Percentiles rank a stretch among this genome's conserved stretches.
phyloP scores from a whole-genome alignment of 1,140 invertebrate genomes.

The Lysiphlebus fabarum region DNA sequence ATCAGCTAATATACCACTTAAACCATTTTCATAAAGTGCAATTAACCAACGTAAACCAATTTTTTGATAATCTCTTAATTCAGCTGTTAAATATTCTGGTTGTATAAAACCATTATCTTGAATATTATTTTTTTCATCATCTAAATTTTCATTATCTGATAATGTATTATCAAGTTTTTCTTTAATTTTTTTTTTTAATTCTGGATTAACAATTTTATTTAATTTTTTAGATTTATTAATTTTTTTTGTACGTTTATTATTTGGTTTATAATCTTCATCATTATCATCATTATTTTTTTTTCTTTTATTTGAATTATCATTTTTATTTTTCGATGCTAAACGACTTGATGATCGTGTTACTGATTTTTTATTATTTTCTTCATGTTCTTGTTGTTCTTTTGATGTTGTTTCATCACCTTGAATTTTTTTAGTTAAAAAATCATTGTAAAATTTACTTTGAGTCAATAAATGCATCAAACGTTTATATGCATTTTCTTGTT shows the following conservation, averaged over 20 bases:
- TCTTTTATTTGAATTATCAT: slow-evolving; percentile 9
- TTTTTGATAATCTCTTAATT: slow-evolving; percentile 60
- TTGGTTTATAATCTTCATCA: slow-evolving; percentile 23
- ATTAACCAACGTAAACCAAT: slow-evolving; percentile 65
- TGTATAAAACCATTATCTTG: too few species aligned
- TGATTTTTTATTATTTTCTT: background rate
- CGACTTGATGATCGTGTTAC: too few species aligned
- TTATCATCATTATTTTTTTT: slow-evolving; percentile 13
- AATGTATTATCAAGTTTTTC: slow-evolving; percentile 10
- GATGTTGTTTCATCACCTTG: slow-evolving; percentile 17
- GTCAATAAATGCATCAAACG: slow-evolving; percentile 36
- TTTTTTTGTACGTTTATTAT: slow-evolving; percentile 25
- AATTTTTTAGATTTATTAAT: slow-evolving; percentile 23
- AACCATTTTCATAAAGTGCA: slow-evolving; percentile 62
- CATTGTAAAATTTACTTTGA: slow-evolving; percentile 42
- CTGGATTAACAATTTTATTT: slow-evolving; percentile 25
- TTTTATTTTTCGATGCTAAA: slow-evolving; percentile 7
- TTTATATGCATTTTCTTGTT: slow-evolving; percentile 28
- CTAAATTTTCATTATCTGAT: too few species aligned
- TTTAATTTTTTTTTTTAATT: slow-evolving; percentile 28
- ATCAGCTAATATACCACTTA: slow-evolving; percentile 77
- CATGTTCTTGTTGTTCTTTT: background rate
- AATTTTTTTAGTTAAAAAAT: slow-evolving; percentile 47
- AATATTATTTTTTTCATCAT: too few species aligned
- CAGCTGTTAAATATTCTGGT: slow-evolving; percentile 35